Evolutionary conservation across 2,888 invertebrate genomes (phyloP).

Genomic region (Hyppa rectilinea): DNA sequence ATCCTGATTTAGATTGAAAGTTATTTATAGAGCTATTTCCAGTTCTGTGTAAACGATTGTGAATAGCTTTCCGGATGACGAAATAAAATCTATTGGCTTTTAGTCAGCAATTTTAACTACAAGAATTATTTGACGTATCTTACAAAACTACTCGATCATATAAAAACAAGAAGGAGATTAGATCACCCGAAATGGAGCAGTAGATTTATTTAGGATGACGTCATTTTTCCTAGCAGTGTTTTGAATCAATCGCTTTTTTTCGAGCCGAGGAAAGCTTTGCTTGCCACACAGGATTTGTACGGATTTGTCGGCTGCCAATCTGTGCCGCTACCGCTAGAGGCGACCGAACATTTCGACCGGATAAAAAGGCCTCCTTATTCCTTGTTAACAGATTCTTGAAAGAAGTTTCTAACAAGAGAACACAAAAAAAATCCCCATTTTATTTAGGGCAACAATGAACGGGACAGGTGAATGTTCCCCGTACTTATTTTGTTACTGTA

Average conservation of each 20-base stretch:
- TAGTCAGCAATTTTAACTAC: background rate
- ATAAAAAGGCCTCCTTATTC: constrained; percentile 82
- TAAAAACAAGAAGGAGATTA: constrained; percentile 6
- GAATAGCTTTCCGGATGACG: constrained; percentile 26
- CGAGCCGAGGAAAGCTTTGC: constrained; percentile 72
- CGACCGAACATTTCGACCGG: constrained; percentile 82
- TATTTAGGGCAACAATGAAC: constrained; percentile 69
- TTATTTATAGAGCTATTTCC: constrained; percentile 35
- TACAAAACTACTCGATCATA: background rate
- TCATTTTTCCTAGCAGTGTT: constrained; percentile 69
- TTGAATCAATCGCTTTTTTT: constrained; percentile 84
- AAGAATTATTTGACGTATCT: background rate
- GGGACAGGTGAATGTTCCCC: constrained; percentile 60
- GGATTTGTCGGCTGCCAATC: constrained; percentile 87
- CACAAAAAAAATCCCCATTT: constrained; percentile 67
- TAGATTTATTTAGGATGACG: constrained; percentile 28
- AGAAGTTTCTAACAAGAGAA: constrained; percentile 69
- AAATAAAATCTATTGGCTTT: background rate
- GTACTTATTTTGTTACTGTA: constrained; percentile 57
- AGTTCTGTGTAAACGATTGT: background rate
- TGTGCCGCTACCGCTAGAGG: constrained; percentile 80
- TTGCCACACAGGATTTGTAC: constrained; percentile 81
- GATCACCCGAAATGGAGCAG: constrained; percentile 11
- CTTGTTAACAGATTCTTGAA: constrained; percentile 84
- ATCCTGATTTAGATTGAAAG: constrained; percentile 49